Conservation (phyloP, 1,140 invertebrate genomes). For the Drosophila insularis region DNA sequence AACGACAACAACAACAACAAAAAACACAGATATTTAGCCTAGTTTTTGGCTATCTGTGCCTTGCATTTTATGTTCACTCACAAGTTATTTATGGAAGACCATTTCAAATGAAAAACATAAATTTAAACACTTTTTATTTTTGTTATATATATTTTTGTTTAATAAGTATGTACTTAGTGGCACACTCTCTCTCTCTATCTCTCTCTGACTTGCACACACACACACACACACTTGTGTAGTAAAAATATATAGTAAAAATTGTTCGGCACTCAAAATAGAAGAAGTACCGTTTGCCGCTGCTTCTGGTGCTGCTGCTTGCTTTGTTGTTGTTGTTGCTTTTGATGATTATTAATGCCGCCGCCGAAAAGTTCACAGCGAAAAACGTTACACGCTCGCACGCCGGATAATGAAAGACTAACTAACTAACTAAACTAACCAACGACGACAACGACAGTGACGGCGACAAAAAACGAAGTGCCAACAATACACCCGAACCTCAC, state of each 20-base stretch:
- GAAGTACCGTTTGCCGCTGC: slow-evolving; percentile 44
- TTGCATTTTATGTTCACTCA: slow-evolving; percentile 30
- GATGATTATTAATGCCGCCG: slow-evolving; percentile 39
- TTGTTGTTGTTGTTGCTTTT: slow-evolving; percentile 26
- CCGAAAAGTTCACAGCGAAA: slow-evolving; percentile 44
- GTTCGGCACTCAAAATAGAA: slow-evolving; percentile 56
- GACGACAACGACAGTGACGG: slow-evolving; percentile 20
- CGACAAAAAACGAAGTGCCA: no score
- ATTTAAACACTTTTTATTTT: slow-evolving; percentile 40
- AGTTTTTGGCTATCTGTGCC: slow-evolving; percentile 48
- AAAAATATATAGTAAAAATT: slow-evolving; percentile 50
- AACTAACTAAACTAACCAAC: slow-evolving; percentile 1
- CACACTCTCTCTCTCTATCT: slow-evolving; percentile 19
- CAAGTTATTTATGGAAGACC: slow-evolving; percentile 57
- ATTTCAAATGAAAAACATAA: slow-evolving; percentile 37
- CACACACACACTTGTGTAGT: slow-evolving; percentile 36
- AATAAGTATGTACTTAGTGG: slow-evolving; percentile 12
- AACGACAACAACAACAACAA: no score
- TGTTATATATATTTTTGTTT: slow-evolving; percentile 6
- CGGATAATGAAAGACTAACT: slow-evolving; percentile 72
- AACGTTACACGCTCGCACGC: slow-evolving; percentile 67
- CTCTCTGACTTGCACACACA: no score
- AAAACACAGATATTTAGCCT: slow-evolving; percentile 62
- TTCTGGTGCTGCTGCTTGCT: slow-evolving; percentile 28
- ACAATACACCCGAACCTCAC: slow-evolving; percentile 43